Evolutionary conservation across 2,113 vertebrate genomes (phyloP), one percentile per base, ranked within the genome.

Genomic region (Oenanthe melanoleuca): DNA sequence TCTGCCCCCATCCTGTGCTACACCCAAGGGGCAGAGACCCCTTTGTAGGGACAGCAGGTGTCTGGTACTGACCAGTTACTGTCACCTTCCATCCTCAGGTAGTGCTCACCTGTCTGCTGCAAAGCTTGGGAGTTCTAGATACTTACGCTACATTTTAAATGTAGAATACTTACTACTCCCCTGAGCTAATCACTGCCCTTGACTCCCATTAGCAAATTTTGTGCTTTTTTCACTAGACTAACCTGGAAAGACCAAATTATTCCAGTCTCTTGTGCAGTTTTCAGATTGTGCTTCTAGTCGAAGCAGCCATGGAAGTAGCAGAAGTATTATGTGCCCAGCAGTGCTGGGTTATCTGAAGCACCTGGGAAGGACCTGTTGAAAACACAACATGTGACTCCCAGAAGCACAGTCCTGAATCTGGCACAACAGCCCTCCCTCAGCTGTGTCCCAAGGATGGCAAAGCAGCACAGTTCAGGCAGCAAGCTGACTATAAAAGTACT

Each of bases 1-100:
- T 45, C 2, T 1, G 52, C 53, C n/a, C 3, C 19, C 0, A 2
- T 6, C 25, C 67, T 14, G 6, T 29, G 29, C 37, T 73, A 23
- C 22, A 23, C 5, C 37, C 19, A 0, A 52, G 11, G 38, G 49
- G 49, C 53, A 45, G 38, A 1, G 65, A 29, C 29, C 40, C 57
- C 33, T 18, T 8, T 5, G 9, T 25, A 33, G 29, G 49, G 63
- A 4, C 22, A 66, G 75, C n/a, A 29, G 25, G 23, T 17, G 42
- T 59, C 28, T 18, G 45, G 24, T 47, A 11, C 69, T 72, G 17
- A 20, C n/a, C 9, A 16, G 20, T 28, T 70, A 4, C 12, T 59
- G 26, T 53, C 64, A 37, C 37, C 67, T 40, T 0, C 34, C 53
- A 38, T 6, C 79, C 52, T 34, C 49, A 10, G 38, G 80, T 74